Conservation (phyloP, 1,140 invertebrate species). For the Drosophila sucinea region DNA sequence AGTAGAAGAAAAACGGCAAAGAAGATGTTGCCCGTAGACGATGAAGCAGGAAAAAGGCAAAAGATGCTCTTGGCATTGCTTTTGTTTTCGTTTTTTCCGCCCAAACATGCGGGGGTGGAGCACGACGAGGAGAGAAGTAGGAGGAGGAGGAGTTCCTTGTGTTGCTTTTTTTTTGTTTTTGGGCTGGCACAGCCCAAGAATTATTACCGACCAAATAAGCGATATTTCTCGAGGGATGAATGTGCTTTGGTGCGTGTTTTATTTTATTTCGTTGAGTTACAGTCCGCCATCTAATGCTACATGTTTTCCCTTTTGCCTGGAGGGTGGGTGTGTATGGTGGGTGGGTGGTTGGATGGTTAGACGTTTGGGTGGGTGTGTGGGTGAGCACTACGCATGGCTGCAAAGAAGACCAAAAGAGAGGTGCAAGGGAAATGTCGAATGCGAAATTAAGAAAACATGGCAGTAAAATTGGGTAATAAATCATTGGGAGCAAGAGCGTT, state of each 20-base stretch:
- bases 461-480: constrained; percentile 81
- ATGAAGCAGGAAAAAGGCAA: constrained; percentile 20
- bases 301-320: constrained; percentile 48
- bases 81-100: constrained; percentile 48
- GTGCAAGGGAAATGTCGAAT: constrained; percentile 78
- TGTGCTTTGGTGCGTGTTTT: constrained; percentile 83
- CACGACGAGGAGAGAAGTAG: no score
- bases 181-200: constrained; percentile 67
- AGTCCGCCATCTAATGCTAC: constrained; percentile 73
- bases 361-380: constrained; percentile 26
- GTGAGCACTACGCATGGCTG: constrained; percentile 66
- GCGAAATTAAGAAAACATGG: constrained; percentile 82
- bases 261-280: constrained; percentile 83
- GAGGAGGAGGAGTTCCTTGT: constrained; percentile 32
- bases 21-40: constrained; percentile 15
- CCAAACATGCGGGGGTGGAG: background rate
- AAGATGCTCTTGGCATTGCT: constrained; percentile 68
- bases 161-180: constrained; percentile 26
- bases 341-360: background rate
- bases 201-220: constrained; percentile 83
- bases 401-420: constrained; percentile 51
- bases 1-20: constrained; percentile 16
- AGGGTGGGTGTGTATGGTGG: constrained; percentile 35
- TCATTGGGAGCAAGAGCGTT: constrained; percentile 54
- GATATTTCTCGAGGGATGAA: constrained; percentile 83